A percentile compares a stretch with the other conserved stretches of the same genome.
Conservation (phyloP, 1,140 invertebrate genomes). For the Mizuhopecten yessoensis region DNA sequence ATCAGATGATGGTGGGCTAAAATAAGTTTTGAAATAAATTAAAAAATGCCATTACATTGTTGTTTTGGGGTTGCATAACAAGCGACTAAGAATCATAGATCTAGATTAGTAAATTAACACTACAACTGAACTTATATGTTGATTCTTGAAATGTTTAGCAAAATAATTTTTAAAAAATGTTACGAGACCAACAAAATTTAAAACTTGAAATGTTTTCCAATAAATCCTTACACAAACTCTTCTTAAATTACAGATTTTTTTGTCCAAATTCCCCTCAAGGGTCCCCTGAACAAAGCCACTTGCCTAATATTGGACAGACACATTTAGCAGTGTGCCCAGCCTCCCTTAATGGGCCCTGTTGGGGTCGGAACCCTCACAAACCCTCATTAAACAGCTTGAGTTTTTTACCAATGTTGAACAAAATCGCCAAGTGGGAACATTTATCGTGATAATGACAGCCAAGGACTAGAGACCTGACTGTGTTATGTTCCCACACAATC, state of each 20-base stretch:
- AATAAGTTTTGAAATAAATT: no score
- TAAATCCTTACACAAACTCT: neutral
- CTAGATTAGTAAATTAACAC: no score
- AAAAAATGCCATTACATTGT: no score
- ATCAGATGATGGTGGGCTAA: no score
- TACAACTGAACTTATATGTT: no score
- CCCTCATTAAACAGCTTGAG: constrained; percentile 32
- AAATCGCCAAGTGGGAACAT: constrained; percentile 23
- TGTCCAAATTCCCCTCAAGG: neutral
- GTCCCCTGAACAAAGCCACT: neutral
- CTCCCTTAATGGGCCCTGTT: constrained; percentile 31
- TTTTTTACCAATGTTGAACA: constrained; percentile 20
- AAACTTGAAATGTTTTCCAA: neutral
- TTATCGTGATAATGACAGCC: constrained; percentile 17
- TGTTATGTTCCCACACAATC: neutral
- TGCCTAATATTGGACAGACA: constrained; percentile 20
- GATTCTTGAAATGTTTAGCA: no score
- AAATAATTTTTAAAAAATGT: neutral
- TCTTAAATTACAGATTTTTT: neutral
- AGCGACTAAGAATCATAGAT: no score
- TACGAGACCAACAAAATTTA: neutral
- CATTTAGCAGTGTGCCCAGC: neutral
- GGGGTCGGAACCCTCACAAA: constrained; percentile 36
- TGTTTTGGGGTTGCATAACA: no score
- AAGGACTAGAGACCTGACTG: neutral